These are phyloP conservation scores for Spinus pinus DNA, from an alignment of 2,797 vertebrate genomes.

Conservation along the genomic window DNA sequence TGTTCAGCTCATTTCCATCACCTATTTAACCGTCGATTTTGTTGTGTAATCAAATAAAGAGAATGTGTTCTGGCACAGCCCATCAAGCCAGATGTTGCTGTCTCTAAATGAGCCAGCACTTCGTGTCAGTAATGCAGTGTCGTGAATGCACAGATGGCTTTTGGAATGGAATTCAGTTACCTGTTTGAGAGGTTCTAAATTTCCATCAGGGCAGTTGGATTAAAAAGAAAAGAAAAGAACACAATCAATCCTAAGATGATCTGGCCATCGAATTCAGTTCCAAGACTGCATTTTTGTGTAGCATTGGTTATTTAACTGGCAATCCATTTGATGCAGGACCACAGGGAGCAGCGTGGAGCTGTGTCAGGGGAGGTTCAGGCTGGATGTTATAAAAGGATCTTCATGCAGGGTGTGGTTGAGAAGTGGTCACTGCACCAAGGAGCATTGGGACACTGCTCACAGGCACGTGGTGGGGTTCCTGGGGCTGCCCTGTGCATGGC, in stretches of 20 bases:
- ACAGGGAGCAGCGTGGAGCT: neutral
- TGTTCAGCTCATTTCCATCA: neutral
- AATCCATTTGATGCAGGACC: neutral
- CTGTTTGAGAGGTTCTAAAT: neutral
- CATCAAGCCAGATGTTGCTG: neutral
- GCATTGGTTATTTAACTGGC: neutral
- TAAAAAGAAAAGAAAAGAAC: neutral
- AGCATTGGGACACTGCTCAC: neutral
- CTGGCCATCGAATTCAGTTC: neutral
- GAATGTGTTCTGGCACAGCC: neutral
- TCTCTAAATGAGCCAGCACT: neutral
- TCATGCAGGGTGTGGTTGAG: rapidly evolving
- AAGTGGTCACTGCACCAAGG: neutral
- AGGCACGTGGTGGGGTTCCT: neutral
- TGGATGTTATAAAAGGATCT: neutral
- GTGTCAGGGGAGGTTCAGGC: neutral
- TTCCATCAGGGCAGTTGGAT: neutral
- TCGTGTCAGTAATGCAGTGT: neutral
- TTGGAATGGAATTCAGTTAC: neutral
- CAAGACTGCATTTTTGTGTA: neutral
- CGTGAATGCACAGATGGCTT: neutral
- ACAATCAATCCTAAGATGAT: neutral
- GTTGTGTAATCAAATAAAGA: neutral
- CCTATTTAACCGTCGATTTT: neutral
- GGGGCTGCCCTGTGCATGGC: neutral